Evolutionary conservation across 2,797 vertebrate genomes (phyloP).

Genomic region (Rhinogobio ventralis): DNA sequence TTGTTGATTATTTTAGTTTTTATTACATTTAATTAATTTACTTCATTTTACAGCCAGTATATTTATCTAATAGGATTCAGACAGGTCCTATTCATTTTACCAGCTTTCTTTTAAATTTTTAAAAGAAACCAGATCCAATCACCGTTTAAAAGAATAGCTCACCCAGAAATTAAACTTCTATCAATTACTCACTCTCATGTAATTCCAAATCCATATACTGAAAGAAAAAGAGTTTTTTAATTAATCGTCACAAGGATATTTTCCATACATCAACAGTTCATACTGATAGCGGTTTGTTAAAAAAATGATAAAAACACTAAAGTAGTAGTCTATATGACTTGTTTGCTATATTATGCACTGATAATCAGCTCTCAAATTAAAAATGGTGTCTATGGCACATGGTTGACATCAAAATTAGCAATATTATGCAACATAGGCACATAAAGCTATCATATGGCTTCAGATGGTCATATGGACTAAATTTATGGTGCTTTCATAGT

Average conservation of each 20-base stretch:
- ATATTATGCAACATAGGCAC: background rate
- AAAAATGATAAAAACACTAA: background rate
- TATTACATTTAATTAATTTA: background rate
- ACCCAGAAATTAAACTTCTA: background rate
- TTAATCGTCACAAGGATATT: background rate
- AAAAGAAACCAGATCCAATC: background rate
- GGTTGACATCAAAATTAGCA: background rate
- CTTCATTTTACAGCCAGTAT: background rate
- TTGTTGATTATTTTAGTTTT: background rate
- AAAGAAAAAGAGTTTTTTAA: background rate
- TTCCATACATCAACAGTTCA: background rate
- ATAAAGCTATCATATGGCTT: background rate
- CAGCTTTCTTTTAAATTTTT: background rate
- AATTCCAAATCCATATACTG: background rate
- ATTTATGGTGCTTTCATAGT: background rate
- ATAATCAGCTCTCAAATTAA: conserved; percentile 1
- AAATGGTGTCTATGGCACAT: background rate
- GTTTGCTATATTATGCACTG: background rate
- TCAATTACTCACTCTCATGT: background rate
- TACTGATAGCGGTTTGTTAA: background rate
- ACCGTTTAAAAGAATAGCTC: background rate
- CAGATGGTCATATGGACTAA: background rate
- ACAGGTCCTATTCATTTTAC: background rate
- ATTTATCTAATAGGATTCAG: background rate
- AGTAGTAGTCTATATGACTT: background rate